A percentile compares a stretch with the other conserved stretches of the same genome.
phyloP scores from a whole-genome alignment of 2,888 invertebrate species.

The Caenorhabditis sinica region DNA sequence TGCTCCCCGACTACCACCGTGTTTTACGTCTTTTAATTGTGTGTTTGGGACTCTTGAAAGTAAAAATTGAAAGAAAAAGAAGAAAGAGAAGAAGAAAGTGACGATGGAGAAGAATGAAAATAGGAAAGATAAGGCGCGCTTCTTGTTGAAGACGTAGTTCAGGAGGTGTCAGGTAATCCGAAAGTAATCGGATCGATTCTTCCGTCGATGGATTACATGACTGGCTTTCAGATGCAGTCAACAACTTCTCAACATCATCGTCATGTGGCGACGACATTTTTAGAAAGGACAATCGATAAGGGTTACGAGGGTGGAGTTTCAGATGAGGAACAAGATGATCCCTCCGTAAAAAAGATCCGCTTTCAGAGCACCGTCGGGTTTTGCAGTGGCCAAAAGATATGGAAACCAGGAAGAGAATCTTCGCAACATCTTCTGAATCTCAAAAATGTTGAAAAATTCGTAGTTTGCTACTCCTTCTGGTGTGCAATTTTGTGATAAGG shows the following conservation, averaged over 20 bases:
- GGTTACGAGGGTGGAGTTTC: background rate
- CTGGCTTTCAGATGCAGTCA: slow-evolving; percentile 21
- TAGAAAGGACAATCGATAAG: slow-evolving; percentile 32
- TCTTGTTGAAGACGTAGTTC: background rate
- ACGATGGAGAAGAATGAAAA: background rate
- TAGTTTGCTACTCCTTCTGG: background rate
- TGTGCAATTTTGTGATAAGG: background rate
- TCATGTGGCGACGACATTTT: background rate
- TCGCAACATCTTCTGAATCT: too few relatives aligned
- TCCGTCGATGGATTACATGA: slow-evolving; percentile 18
- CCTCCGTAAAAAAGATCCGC: too few relatives aligned
- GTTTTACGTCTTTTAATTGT: background rate
- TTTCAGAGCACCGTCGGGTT: too few relatives aligned
- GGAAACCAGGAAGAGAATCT: too few relatives aligned
- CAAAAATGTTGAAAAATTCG: background rate
- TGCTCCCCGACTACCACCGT: background rate
- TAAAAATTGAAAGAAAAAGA: background rate
- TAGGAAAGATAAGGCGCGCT: background rate
- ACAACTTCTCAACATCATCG: slow-evolving; percentile 20
- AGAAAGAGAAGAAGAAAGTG: background rate
- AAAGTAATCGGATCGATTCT: slow-evolving; percentile 47
- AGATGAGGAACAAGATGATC: background rate
- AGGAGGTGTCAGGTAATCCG: slow-evolving; percentile 24
- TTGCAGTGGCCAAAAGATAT: too few relatives aligned
- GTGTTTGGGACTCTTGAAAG: background rate